Conservation (phyloP, 2,888 invertebrate genomes). For the Leistus spinibarbis region DNA sequence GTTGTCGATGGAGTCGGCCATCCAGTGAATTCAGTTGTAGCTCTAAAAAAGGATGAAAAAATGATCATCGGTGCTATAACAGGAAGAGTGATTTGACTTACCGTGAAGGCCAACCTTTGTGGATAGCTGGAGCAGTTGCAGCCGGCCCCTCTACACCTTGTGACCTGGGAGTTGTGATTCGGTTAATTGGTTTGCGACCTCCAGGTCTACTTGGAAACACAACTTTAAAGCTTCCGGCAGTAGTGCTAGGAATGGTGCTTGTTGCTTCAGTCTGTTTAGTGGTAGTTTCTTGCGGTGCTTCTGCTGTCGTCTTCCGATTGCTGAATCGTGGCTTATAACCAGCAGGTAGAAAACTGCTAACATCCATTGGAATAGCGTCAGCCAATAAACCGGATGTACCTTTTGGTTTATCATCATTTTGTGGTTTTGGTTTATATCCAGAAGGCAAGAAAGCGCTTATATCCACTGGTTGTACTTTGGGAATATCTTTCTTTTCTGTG, state of each 20-base stretch:
- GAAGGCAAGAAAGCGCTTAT: slow-evolving; percentile 69
- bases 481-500: slow-evolving; percentile 43
- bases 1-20: slow-evolving; percentile 91
- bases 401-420: slow-evolving; percentile 42
- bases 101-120: slow-evolving; percentile 85
- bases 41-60: slow-evolving; percentile 59
- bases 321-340: slow-evolving; percentile 58
- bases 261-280: slow-evolving; percentile 40
- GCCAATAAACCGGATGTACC: slow-evolving; percentile 37
- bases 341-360: slow-evolving; percentile 69
- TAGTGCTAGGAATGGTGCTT: slow-evolving; percentile 55
- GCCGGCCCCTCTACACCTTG: slow-evolving; percentile 57
- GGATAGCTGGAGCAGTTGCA: slow-evolving; percentile 69
- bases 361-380: slow-evolving; percentile 54
- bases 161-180: slow-evolving; percentile 64
- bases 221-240: slow-evolving; percentile 65
- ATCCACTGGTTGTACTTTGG: slow-evolving; percentile 62
- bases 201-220: slow-evolving; percentile 83
- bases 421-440: slow-evolving; percentile 62
- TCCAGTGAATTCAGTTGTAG: slow-evolving; percentile 87
- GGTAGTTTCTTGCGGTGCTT: slow-evolving; percentile 46
- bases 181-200: slow-evolving; percentile 63
- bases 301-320: slow-evolving; percentile 46
- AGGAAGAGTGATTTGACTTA: slow-evolving; percentile 49
- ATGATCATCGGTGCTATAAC: neutral